phyloP scores from a whole-genome alignment of 2,888 invertebrate genomes.

The Quadroppia sp. region DNA sequence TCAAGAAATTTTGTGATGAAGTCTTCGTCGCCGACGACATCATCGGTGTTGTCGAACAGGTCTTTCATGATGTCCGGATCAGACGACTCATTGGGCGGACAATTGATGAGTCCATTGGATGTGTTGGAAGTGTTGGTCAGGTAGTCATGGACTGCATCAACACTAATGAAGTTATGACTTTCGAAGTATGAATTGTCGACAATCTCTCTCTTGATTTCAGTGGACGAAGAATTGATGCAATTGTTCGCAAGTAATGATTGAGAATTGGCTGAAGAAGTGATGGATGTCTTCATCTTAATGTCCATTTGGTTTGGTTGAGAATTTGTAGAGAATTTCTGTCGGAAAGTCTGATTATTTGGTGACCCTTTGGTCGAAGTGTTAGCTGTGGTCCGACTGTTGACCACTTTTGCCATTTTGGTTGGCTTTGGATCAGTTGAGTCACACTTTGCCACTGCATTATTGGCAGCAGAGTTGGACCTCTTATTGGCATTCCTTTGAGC shows the following conservation, averaged over 20 bases:
- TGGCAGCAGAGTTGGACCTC: neutral
- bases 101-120: neutral
- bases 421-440: slow-evolving; percentile 16
- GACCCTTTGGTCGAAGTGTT: neutral
- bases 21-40: slow-evolving; percentile 37
- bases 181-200: slow-evolving; percentile 24
- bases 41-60: neutral
- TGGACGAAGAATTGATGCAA: neutral
- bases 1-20: slow-evolving; percentile 39
- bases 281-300: slow-evolving; percentile 8
- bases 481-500: slow-evolving; percentile 9
- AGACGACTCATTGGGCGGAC: neutral
- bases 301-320: slow-evolving; percentile 18
- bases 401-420: slow-evolving; percentile 17
- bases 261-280: neutral
- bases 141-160: slow-evolving; percentile 6
- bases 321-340: slow-evolving; percentile 5
- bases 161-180: neutral
- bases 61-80: neutral
- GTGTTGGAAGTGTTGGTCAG: neutral
- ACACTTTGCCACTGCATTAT: neutral
- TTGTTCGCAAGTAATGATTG: slow-evolving; percentile 1
- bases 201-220: slow-evolving; percentile 22
- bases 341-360: neutral
- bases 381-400: neutral